Conservation (phyloP, 2,113 vertebrate species). For the Nicator chloris region DNA sequence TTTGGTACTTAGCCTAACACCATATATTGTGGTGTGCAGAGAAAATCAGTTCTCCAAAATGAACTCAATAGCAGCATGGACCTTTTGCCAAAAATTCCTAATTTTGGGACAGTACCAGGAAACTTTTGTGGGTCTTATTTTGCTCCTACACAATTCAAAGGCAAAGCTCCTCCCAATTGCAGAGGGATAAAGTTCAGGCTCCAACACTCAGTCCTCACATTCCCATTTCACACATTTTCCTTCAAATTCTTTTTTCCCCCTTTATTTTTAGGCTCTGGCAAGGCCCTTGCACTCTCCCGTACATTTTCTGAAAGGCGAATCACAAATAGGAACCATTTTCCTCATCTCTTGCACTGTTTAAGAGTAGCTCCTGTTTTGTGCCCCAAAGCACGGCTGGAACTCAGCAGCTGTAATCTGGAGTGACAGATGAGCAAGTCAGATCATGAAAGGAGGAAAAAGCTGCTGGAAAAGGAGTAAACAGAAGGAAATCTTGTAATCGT, state of each 20-base stretch:
- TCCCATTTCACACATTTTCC: neutral
- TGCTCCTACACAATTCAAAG: neutral
- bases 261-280: neutral
- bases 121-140: neutral
- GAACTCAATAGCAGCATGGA: neutral
- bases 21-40: constrained; percentile 39
- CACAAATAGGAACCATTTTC: neutral
- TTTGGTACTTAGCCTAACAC: constrained; percentile 34
- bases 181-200: neutral
- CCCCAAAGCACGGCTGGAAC: neutral
- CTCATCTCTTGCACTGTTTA: neutral
- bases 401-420: neutral
- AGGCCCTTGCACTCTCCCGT: neutral
- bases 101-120: constrained; percentile 39
- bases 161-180: neutral
- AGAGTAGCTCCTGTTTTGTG: neutral
- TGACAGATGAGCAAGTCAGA: constrained; percentile 46
- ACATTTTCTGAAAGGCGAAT: neutral
- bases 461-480: neutral
- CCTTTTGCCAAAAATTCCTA: constrained; percentile 25
- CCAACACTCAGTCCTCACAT: neutral
- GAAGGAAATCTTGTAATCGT: neutral
- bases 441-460: constrained; percentile 18
- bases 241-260: neutral
- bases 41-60: constrained; percentile 24